Conservation (phyloP, 2,888 invertebrate species). For the Lasius platythorax region DNA sequence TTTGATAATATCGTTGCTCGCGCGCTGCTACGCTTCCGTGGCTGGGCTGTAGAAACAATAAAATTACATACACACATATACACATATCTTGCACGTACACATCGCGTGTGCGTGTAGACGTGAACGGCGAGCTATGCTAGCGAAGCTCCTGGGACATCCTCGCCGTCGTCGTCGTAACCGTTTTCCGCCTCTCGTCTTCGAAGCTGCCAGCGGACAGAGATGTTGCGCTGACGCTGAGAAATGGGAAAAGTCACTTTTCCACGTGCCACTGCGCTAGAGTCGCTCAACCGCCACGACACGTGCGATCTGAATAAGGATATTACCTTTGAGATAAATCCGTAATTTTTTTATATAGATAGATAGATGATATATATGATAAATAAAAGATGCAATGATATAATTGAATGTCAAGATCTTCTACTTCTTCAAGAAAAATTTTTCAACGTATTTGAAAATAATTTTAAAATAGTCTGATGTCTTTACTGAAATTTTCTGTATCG, state of each 20-base stretch:
- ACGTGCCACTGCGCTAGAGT: conserved; percentile 1
- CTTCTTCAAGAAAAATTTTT: background rate
- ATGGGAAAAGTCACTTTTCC: conserved; percentile 56
- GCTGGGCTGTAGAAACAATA: conserved; percentile 36
- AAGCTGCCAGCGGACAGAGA: conserved; percentile 24
- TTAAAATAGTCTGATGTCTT: background rate
- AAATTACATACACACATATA: conserved; percentile 17
- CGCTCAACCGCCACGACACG: conserved; percentile 7
- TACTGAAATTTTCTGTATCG: background rate
- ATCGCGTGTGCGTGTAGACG: background rate
- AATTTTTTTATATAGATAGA: conserved; percentile 2
- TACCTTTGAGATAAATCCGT: conserved; percentile 26
- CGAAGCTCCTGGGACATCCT: conserved; percentile 37
- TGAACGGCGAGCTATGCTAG: conserved; percentile 12
- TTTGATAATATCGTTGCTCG: conserved; percentile 66
- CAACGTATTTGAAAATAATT: background rate
- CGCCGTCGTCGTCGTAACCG: conserved; percentile 42
- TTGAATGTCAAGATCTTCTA: background rate
- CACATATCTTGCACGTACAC: background rate
- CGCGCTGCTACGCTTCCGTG: conserved; percentile 13
- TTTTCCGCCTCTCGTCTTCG: conserved; percentile 41
- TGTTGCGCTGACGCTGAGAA: conserved; percentile 44
- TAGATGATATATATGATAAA: background rate
- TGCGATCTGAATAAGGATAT: conserved; percentile 15
- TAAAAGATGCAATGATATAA: background rate